phyloP scores from a whole-genome alignment of 2,113 vertebrate genomes.

The Megaceryle torquata region DNA sequence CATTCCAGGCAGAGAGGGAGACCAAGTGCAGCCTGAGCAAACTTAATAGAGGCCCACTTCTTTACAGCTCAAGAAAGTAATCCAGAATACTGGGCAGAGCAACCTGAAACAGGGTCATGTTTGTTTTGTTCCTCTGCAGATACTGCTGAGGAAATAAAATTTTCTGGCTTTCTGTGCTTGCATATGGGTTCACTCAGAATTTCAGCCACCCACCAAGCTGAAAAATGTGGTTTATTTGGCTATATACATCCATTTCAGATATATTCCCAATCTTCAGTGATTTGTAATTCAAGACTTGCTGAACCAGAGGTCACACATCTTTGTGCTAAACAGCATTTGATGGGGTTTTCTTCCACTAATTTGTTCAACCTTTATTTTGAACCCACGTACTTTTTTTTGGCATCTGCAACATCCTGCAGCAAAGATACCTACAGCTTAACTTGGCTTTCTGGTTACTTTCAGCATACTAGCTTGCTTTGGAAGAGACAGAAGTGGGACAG shows the following conservation, averaged over 20 bases:
- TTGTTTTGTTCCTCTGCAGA: slow-evolving; percentile 63
- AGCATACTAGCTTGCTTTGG: neutral
- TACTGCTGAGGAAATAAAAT: slow-evolving; percentile 59
- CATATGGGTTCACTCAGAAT: slow-evolving; percentile 66
- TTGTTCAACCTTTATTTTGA: neutral
- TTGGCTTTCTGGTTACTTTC: neutral
- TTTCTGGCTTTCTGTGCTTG: slow-evolving; percentile 50
- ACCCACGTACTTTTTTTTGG: neutral
- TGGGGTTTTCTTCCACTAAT: neutral
- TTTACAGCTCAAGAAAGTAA: slow-evolving; percentile 16
- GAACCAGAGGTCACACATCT: slow-evolving; percentile 25
- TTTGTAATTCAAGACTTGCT: slow-evolving; percentile 4
- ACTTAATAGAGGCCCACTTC: slow-evolving; percentile 26
- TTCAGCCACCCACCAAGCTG: slow-evolving; percentile 60
- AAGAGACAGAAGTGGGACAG: neutral
- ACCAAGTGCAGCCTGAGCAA: slow-evolving; percentile 26
- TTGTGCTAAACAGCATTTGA: neutral
- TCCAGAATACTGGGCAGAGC: slow-evolving; percentile 31
- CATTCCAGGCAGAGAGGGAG: slow-evolving; percentile 25
- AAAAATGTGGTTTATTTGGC: slow-evolving; percentile 37
- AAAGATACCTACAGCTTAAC: neutral
- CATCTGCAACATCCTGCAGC: neutral
- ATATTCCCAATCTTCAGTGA: neutral
- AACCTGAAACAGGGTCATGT: slow-evolving; percentile 60
- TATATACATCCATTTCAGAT: slow-evolving; percentile 38